Evolutionary conservation across 2,113 vertebrate species (phyloP), one percentile per base, ranked within the genome.

Genomic region (Cyanoliseus patagonus): DNA sequence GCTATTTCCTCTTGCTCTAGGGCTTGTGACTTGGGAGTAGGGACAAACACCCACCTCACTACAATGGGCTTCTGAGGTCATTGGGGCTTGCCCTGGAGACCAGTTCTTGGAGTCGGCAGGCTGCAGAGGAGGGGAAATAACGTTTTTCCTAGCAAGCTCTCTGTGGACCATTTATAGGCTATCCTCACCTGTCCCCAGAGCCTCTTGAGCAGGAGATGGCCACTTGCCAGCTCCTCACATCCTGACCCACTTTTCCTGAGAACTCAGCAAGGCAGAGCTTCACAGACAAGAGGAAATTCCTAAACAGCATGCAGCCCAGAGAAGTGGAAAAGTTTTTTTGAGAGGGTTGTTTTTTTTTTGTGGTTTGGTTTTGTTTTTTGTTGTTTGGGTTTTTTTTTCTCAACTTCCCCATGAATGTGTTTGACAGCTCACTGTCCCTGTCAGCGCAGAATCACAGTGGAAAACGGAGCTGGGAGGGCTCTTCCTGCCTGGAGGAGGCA

Each of bases 281-380:
- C 96, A 96, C 86, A 95, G 78, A 93, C 68, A 67, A 64, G 69
- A 94, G 88, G 95, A 93, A 96, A 92, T 95, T 96, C 89, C 74
- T 80, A 19, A 55, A 75, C 74, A 91, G 37, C 59, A 28, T 8
- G 66, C 61, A 88, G 53, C 33, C 55, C 53, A 33, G 53, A 57
- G 55, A 81, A 81, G 41, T 68, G 90, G 86, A 93, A 96, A 88
- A 42, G 61, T 83, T 49, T 79, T 90, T 42, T n/a, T 4, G 0
- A 10, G 9, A 27, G 70, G 18, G 23, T 7, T 76, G 35, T 9
- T 24, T 84, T 72, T n/a, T n/a, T 25, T 80, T 33, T 66, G 17
- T 17, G 51, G 9, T 23, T 79, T 35, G 4, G 4, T 1, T 17
- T 73, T 59, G 31, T n/a, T 23, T 61, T 62, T 37, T n/a, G 20